These are phyloP conservation scores for Tolmerus cingulatus DNA, from an alignment of 2,888 invertebrate species.

Conservation along the genomic window DNA sequence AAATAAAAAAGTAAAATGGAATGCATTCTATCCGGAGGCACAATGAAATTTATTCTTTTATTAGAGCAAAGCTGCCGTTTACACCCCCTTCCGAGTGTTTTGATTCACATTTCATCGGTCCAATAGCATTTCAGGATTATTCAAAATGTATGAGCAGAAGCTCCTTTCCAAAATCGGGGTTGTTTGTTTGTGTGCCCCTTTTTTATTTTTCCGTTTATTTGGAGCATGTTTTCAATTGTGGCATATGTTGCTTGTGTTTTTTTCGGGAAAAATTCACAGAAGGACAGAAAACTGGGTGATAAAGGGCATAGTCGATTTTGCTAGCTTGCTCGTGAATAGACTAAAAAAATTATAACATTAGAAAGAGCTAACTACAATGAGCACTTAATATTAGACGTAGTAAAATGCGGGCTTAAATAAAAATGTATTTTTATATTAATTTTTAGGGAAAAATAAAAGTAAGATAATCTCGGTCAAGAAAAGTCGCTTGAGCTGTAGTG, in stretches of 20 bases:
- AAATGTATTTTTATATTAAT: too few species aligned
- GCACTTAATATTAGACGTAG: too few species aligned
- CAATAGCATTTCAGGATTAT: neutral
- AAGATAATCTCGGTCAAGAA: too few species aligned
- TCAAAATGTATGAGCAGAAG: neutral
- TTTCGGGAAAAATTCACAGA: neutral
- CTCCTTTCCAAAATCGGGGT: neutral
- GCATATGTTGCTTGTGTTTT: neutral
- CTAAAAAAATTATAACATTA: neutral
- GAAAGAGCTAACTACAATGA: neutral
- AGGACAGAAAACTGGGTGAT: neutral
- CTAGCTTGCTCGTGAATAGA: neutral
- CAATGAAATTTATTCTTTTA: slow-evolving; percentile 25
- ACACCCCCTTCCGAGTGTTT: neutral
- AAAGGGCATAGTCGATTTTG: neutral
- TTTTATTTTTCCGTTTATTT: neutral
- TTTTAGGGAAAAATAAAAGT: too few species aligned
- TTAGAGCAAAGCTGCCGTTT: neutral
- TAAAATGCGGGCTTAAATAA: too few species aligned
- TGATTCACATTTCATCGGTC: neutral
- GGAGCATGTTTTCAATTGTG: neutral
- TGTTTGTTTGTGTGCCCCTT: neutral
- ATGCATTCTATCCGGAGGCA: neutral
- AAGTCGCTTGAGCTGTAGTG: too few species aligned
- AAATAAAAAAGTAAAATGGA: neutral